phyloP scores from a whole-genome alignment of 2,113 vertebrate genomes.

The Pseudopodoces humilis region DNA sequence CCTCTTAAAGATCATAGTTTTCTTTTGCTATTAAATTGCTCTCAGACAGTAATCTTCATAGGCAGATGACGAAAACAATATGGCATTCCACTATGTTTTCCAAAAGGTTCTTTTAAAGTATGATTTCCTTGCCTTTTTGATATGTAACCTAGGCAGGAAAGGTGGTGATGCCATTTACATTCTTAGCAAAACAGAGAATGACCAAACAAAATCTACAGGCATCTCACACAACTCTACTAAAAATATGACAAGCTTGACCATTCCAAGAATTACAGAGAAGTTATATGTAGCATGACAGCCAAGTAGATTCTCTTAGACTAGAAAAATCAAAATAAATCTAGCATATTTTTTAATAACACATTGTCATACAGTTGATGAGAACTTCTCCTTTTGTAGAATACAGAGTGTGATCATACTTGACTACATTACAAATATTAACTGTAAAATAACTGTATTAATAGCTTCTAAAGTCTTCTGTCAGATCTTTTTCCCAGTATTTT shows the following conservation, averaged over 20 bases:
- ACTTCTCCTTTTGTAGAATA: background rate
- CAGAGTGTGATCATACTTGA: background rate
- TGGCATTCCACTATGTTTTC: background rate
- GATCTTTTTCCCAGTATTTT: background rate
- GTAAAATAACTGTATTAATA: background rate
- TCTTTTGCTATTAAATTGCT: background rate
- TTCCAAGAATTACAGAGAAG: background rate
- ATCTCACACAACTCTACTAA: background rate
- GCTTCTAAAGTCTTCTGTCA: background rate
- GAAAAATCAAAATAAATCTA: background rate
- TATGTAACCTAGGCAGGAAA: background rate
- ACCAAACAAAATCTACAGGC: background rate
- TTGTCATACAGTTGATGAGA: accelerated
- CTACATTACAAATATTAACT: background rate
- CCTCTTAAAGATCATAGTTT: background rate
- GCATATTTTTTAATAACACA: background rate
- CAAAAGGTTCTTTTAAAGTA: background rate
- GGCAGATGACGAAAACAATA: background rate
- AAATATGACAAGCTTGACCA: background rate
- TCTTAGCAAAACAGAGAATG: background rate
- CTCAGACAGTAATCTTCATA: background rate
- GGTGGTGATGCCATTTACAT: background rate
- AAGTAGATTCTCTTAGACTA: background rate
- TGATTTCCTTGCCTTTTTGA: background rate
- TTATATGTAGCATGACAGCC: background rate